A percentile compares a stretch with the other conserved stretches of the same genome.
phyloP scores from a whole-genome alignment of 2,113 vertebrate genomes.

The Cyanocitta stelleri region DNA sequence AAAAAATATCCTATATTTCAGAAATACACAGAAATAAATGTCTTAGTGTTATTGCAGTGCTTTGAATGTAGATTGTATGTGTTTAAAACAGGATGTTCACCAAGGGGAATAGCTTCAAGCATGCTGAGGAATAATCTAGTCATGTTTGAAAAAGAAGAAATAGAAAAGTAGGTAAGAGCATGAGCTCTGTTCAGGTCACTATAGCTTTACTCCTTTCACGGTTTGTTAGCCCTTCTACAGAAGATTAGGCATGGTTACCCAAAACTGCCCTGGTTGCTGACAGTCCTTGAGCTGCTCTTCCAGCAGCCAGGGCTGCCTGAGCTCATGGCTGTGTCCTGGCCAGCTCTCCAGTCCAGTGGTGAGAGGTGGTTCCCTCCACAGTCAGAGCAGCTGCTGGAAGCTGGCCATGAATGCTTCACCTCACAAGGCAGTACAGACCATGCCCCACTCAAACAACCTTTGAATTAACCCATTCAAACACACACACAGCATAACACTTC shows the following conservation, averaged over 20 bases:
- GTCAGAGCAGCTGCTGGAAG: not conserved
- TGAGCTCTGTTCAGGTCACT: not conserved
- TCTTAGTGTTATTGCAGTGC: not conserved
- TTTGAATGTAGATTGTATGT: accelerated
- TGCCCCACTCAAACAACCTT: not conserved
- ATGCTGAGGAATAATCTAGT: not conserved
- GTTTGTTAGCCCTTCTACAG: not conserved
- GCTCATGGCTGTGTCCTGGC: not conserved
- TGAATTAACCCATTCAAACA: not conserved
- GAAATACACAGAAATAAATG: not conserved
- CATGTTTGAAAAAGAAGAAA: not conserved
- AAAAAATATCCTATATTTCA: not conserved
- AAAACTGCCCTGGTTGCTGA: accelerated
- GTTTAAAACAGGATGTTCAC: not conserved
- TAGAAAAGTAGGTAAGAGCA: not conserved
- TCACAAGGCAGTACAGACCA: not conserved
- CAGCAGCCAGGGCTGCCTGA: not conserved
- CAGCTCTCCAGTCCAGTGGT: accelerated
- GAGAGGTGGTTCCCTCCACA: not conserved
- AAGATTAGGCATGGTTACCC: not conserved
- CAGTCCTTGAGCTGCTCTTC: no score
- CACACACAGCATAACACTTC: not conserved
- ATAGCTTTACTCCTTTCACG: not conserved
- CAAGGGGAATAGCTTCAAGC: not conserved
- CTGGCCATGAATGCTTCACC: not conserved